phyloP scores from a whole-genome alignment of 2,113 vertebrate species.

The Entomyzon cyanotis region DNA sequence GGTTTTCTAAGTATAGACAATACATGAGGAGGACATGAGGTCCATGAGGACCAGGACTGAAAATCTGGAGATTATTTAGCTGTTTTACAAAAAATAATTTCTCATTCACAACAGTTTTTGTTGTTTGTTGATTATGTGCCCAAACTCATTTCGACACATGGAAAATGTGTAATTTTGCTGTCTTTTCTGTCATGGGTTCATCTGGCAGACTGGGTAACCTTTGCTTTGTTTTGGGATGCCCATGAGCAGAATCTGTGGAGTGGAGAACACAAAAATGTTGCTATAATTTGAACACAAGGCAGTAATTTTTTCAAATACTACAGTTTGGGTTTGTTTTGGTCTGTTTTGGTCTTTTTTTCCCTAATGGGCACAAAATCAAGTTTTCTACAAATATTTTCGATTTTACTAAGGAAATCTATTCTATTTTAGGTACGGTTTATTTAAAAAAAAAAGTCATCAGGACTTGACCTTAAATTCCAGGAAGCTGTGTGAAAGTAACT shows the following conservation, averaged over 20 bases:
- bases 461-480: neutral
- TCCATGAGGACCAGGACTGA: neutral
- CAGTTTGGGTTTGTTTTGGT: neutral
- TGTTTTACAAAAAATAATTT: neutral
- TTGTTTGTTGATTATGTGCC: neutral
- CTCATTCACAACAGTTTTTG: accelerated
- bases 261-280: neutral
- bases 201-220: neutral
- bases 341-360: neutral
- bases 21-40: neutral
- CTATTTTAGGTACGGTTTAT: neutral
- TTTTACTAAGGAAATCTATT: neutral
- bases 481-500: neutral
- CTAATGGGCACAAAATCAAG: neutral
- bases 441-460: no score
- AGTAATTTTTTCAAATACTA: neutral
- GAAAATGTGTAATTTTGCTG: neutral
- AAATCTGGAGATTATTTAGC: neutral
- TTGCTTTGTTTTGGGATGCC: neutral
- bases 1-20: neutral
- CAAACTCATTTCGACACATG: neutral
- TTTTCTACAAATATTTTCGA: neutral
- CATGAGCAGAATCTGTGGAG: neutral
- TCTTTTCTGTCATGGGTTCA: neutral
- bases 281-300: neutral